phyloP scores from a whole-genome alignment of 2,113 vertebrate species.

The Gorsachius goisagi region DNA sequence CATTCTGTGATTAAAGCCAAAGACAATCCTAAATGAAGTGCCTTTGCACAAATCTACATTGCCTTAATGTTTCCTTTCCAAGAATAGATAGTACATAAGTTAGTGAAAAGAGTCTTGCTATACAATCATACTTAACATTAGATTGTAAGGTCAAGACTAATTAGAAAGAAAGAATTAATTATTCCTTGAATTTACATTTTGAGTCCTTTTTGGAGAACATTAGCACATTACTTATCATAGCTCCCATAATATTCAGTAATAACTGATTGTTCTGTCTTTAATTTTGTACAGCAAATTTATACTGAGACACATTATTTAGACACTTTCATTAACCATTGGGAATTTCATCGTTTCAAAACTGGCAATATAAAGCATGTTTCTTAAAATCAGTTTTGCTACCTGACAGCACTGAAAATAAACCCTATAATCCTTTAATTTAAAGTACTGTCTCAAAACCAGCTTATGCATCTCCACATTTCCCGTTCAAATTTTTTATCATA shows the following conservation, averaged over 20 bases:
- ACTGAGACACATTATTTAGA: not conserved
- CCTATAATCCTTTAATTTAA: not conserved
- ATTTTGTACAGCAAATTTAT: not conserved
- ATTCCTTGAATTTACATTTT: not conserved
- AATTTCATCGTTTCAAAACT: slow-evolving; percentile 14
- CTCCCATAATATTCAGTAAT: not conserved
- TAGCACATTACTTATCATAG: not conserved
- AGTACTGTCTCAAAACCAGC: not conserved
- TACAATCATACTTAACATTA: not conserved
- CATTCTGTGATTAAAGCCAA: not conserved
- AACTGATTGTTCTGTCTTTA: not conserved
- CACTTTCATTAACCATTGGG: not conserved
- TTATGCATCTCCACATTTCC: not conserved
- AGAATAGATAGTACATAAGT: not conserved
- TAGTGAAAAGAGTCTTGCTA: not conserved
- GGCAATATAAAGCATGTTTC: not conserved
- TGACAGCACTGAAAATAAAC: not conserved
- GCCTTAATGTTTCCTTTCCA: not conserved
- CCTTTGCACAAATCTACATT: not conserved
- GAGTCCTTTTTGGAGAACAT: not conserved
- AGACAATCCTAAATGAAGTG: not conserved
- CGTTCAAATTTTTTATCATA: not conserved
- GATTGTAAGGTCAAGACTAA: not conserved
- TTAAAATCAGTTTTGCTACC: not conserved
- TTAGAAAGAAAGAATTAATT: not conserved